Evolutionary conservation across 2,113 vertebrate genomes (phyloP), one percentile per base, ranked within the genome.

Genomic region (Erythrocercus mccallii): DNA sequence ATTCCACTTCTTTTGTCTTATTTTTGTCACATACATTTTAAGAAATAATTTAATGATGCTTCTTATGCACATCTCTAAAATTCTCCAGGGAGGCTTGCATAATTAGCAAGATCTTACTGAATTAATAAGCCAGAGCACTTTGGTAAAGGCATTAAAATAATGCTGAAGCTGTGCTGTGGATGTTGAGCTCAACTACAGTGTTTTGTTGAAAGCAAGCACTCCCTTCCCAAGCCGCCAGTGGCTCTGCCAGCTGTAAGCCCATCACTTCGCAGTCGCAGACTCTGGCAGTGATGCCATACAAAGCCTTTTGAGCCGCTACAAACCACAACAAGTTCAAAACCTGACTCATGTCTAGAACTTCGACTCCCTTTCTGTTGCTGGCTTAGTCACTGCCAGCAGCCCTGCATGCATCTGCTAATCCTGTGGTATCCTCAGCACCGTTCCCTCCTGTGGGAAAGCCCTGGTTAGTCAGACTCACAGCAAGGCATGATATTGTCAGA

Each of bases 391-490:
- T 85, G 79, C 92, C 96, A 93, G 93, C 86, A 95, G 81, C 82
- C 62, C 61, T 48, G 65, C 72, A n/a, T 37, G 82, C 79, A 78
- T 92, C 83, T 95, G 82, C 91, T 96, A 88, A 96, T 88, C 81
- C 94, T 92, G 87, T 2, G 45, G 88, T 88, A 84, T 77, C 58
- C 74, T 86, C 69, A 20, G 53, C 71, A 84, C 64, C 25, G 0
- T 88, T 70, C 91, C 74, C 80, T 92, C 74, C 77, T 94, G 83
- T 77, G 92, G 81, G 90, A 95, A 93, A 96, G 81, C 84, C 94
- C 93, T 95, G 62, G 81, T 94, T 95, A 95, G 74, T 82, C 85
- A 94, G 86, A 60, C 91, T 65, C 5, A 9, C 4, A 68, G 86
- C 89, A 84, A 90, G 64, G 76, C 70, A 94, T 72, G 18, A 50